phyloP scores from a whole-genome alignment of 2,888 invertebrate species.

The Lepas anatifera region DNA sequence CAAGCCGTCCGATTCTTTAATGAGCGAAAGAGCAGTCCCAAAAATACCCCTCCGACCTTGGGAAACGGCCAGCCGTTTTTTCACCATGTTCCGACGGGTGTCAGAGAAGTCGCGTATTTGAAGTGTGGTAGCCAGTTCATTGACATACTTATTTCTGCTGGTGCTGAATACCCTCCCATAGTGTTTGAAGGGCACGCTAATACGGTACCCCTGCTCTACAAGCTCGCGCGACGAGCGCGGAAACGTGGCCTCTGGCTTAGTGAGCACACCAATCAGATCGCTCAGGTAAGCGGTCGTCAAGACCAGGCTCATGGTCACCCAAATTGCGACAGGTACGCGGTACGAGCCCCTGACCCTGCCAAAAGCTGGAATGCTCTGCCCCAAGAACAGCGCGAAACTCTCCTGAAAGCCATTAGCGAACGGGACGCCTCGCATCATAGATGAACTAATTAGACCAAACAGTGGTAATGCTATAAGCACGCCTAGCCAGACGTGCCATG shows the following conservation, averaged over 20 bases:
- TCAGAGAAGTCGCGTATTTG: not conserved
- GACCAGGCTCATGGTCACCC: not conserved
- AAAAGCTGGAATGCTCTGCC: not conserved
- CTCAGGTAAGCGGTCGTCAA: not conserved
- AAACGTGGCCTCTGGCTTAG: not conserved
- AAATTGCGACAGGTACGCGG: not conserved
- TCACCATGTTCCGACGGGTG: not conserved
- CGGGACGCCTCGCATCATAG: not conserved
- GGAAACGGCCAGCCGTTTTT: not conserved
- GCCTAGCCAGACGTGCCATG: too few relatives aligned
- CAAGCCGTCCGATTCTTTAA: too few relatives aligned
- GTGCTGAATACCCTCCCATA: too few relatives aligned
- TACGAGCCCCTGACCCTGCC: not conserved
- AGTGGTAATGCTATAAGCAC: too few relatives aligned
- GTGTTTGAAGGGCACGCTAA: not conserved
- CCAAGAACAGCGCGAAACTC: not conserved
- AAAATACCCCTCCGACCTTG: not conserved
- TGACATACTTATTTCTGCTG: not conserved
- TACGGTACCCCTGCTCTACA: not conserved
- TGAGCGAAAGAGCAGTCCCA: too few relatives aligned
- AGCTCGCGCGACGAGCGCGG: not conserved
- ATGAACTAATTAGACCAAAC: not conserved
- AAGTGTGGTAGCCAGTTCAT: not conserved
- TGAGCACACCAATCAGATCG: not conserved
- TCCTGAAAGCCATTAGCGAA: not conserved